A percentile compares a stretch with the other conserved stretches of the same genome.
These are phyloP conservation scores for Troides aeacus DNA, from an alignment of 2,888 invertebrate species.

Conservation along the genomic window DNA sequence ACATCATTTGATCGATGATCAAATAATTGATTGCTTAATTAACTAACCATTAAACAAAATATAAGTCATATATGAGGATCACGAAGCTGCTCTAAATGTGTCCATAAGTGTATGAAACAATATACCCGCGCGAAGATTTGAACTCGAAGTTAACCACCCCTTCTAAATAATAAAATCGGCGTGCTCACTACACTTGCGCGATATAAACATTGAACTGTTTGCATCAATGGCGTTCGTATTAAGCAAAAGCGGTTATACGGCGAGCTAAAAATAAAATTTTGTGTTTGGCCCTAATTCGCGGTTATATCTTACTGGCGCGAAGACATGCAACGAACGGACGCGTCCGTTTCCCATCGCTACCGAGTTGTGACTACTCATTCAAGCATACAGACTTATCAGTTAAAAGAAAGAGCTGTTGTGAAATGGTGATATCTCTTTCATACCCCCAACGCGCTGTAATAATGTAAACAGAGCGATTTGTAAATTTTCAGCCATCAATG, in stretches of 20 bases:
- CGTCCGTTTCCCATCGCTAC: constrained; percentile 78
- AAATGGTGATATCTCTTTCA: constrained; percentile 24
- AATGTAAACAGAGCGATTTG: constrained; percentile 28
- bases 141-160: constrained; percentile 11
- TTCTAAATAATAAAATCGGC: constrained; percentile 13
- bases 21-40: no score
- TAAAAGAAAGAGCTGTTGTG: constrained; percentile 62
- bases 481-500: constrained; percentile 28
- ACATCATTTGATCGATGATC: no score
- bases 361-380: constrained; percentile 73
- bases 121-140: neutral
- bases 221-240: constrained; percentile 56
- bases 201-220: constrained; percentile 60
- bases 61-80: no score
- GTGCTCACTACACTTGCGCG: constrained; percentile 31
- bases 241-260: constrained; percentile 43
- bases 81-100: no score
- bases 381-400: constrained; percentile 50
- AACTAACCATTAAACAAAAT: neutral
- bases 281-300: constrained; percentile 69
- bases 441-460: constrained; percentile 6
- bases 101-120: no score
- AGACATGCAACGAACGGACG: constrained; percentile 51
- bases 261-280: constrained; percentile 43
- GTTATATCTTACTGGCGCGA: constrained; percentile 60